phyloP scores from a whole-genome alignment of 2,113 vertebrate genomes.

The Theristicus caerulescens region DNA sequence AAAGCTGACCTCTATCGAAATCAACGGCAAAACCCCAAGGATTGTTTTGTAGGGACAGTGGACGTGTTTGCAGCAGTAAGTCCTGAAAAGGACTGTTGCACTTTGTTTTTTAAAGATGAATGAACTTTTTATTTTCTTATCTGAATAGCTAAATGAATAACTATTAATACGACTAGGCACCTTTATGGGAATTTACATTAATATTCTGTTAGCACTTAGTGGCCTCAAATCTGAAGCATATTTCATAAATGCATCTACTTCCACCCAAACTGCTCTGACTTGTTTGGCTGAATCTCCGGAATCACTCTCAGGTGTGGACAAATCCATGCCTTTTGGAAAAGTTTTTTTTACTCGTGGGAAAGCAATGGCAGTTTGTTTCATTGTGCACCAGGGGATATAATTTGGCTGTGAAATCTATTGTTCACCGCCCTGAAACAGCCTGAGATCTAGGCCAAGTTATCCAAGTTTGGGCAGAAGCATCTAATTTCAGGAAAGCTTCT shows the following conservation, averaged over 20 bases:
- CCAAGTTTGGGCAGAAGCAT: neutral
- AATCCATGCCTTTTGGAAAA: neutral
- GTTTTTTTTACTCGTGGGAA: neutral
- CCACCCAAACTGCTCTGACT: neutral
- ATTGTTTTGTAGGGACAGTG: neutral
- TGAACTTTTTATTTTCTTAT: neutral
- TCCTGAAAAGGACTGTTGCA: neutral
- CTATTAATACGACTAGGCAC: neutral
- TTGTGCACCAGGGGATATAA: neutral
- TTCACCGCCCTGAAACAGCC: neutral
- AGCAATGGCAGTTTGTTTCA: neutral
- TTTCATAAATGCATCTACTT: neutral
- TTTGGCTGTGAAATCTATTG: neutral
- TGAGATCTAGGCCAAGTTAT: neutral
- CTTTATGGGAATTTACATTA: neutral
- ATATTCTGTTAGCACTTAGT: neutral
- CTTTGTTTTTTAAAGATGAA: neutral
- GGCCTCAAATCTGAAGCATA: neutral
- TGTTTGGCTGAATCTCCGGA: neutral
- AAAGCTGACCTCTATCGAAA: neutral
- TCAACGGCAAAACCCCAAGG: neutral
- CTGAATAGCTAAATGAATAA: neutral
- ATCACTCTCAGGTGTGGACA: neutral
- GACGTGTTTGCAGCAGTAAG: neutral
- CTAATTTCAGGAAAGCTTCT: conserved; percentile 2